Conservation (phyloP, 2,113 vertebrate genomes). For the Eurypyga helias region DNA sequence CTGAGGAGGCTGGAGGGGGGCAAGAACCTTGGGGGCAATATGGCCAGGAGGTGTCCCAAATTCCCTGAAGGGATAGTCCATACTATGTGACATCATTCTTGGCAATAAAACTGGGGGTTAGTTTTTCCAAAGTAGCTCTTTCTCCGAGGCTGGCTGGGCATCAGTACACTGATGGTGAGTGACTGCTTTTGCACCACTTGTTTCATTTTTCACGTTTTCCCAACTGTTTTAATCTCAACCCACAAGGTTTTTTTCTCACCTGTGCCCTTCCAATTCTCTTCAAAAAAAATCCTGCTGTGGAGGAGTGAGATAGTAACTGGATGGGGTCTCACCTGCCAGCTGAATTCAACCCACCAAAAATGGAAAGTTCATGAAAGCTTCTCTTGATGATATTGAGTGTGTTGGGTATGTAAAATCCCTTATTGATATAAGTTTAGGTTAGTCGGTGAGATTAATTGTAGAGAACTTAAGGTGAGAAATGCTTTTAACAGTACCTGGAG, state of each 20-base stretch:
- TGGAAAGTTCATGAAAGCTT: not conserved
- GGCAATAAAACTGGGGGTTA: not conserved
- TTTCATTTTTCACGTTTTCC: not conserved
- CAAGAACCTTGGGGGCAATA: not conserved
- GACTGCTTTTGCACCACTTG: not conserved
- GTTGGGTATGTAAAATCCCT: not conserved
- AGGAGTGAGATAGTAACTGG: not conserved
- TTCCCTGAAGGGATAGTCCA: not conserved
- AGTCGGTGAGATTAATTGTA: fast-evolving
- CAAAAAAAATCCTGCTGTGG: not conserved
- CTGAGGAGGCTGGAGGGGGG: not conserved
- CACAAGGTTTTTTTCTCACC: not conserved
- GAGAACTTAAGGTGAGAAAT: not conserved
- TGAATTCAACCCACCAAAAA: not conserved
- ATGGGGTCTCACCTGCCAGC: not conserved
- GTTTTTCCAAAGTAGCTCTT: not conserved
- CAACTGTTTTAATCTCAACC: not conserved
- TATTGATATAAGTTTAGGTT: not conserved
- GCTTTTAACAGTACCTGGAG: not conserved
- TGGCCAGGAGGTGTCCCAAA: fast-evolving
- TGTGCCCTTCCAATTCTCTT: not conserved
- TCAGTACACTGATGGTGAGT: not conserved
- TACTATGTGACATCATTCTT: not conserved
- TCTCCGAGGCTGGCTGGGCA: not conserved
- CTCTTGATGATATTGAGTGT: not conserved